These are phyloP conservation scores for Clepsis dumicolana DNA, from an alignment of 2,888 invertebrate species.

Conservation along the genomic window DNA sequence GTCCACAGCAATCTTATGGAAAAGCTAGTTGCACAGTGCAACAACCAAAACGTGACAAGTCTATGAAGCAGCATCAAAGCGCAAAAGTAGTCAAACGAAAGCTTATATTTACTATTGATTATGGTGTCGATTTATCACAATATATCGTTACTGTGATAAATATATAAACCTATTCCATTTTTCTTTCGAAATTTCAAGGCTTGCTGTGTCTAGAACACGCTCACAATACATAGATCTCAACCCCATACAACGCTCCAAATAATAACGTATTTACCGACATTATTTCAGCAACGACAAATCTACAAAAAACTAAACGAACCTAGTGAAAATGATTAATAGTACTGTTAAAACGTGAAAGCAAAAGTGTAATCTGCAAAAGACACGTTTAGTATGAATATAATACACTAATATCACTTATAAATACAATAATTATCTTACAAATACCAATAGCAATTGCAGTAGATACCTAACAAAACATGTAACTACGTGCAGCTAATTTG, in stretches of 20 bases:
- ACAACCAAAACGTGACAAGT: slow-evolving; percentile 12
- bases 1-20: slow-evolving; percentile 63
- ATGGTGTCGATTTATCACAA: background rate
- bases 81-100: slow-evolving; percentile 15
- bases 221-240: slow-evolving; percentile 25
- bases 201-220: slow-evolving; percentile 47
- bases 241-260: slow-evolving; percentile 44
- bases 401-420: slow-evolving; percentile 45
- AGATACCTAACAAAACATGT: slow-evolving; percentile 51
- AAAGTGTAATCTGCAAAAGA: background rate
- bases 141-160: background rate
- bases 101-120: background rate
- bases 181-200: background rate
- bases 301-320: slow-evolving; percentile 31
- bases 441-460: slow-evolving; percentile 32
- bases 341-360: background rate
- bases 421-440: slow-evolving; percentile 44
- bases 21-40: slow-evolving; percentile 13
- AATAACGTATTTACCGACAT: slow-evolving; percentile 38
- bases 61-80: slow-evolving; percentile 32
- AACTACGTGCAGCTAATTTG: slow-evolving; percentile 40
- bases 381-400: slow-evolving; percentile 38
- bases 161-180: background rate
- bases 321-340: slow-evolving; percentile 30
- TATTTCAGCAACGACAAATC: slow-evolving; percentile 33